A percentile compares a stretch with the other conserved stretches of the same genome.
phyloP scores from a whole-genome alignment of 2,113 vertebrate species.

The Xenopus tropicalis region DNA sequence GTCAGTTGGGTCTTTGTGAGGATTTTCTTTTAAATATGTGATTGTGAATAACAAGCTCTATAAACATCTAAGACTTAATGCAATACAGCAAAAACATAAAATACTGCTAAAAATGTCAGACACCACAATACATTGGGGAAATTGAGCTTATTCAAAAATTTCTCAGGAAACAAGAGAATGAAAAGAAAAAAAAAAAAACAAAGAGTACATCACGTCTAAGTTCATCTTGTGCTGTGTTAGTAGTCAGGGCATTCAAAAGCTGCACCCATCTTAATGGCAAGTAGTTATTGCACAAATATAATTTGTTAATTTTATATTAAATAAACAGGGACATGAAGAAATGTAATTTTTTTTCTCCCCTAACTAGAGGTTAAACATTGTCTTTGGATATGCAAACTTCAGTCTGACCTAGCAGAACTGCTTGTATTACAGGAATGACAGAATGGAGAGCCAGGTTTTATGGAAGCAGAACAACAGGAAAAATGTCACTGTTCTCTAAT shows the following conservation, averaged over 20 bases:
- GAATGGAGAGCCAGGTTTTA: neutral
- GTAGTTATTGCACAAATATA: constrained; percentile 80
- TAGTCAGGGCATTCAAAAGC: constrained; percentile 72
- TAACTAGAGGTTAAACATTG: constrained; percentile 13
- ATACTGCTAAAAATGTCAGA: constrained; percentile 63
- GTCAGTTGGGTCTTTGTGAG: constrained; percentile 69
- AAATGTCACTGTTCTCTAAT: neutral
- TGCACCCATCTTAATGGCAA: constrained; percentile 68
- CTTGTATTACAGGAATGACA: neutral
- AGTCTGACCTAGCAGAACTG: constrained; percentile 5
- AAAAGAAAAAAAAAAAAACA: constrained; percentile 29
- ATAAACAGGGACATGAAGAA: constrained; percentile 48
- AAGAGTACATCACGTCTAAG: constrained; percentile 64
- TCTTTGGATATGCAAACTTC: constrained; percentile 18
- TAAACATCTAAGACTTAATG: constrained; percentile 77
- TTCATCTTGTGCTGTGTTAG: constrained; percentile 72
- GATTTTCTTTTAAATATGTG: constrained; percentile 60
- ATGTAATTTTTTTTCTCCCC: constrained; percentile 13
- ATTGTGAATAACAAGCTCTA: constrained; percentile 73
- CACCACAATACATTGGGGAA: constrained; percentile 63
- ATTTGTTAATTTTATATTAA: constrained; percentile 62
- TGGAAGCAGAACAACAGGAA: constrained; percentile 7
- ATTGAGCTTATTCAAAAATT: constrained; percentile 64
- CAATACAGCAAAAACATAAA: constrained; percentile 73
- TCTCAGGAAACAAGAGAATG: constrained; percentile 51